These are phyloP conservation scores for Sinodicranocentrus sp. DNA, from an alignment of 2,888 invertebrate genomes.

Conservation along the genomic window DNA sequence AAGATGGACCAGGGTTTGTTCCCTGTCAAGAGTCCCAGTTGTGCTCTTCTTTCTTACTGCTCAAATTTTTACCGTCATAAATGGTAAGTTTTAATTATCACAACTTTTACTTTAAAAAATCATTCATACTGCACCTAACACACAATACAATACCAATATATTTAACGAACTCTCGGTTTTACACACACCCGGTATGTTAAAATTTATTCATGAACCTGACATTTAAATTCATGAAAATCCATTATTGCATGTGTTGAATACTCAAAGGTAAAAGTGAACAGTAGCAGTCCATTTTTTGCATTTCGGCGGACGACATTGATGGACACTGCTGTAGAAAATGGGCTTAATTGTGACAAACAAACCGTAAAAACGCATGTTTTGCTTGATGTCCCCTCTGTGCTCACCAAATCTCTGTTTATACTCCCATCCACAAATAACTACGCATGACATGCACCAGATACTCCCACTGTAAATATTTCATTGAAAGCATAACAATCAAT, in stretches of 20 bases:
- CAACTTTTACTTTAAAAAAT: too few species aligned
- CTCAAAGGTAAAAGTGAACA: constrained; percentile 15
- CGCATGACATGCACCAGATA: constrained; percentile 63
- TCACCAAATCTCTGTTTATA: too few species aligned
- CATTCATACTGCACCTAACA: too few species aligned
- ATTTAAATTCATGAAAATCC: constrained; percentile 6
- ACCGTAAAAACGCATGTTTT: constrained; percentile 56
- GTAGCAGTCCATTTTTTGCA: neutral
- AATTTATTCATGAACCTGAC: too few species aligned
- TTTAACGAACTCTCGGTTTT: too few species aligned
- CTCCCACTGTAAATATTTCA: constrained; percentile 30
- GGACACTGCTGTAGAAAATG: constrained; percentile 19
- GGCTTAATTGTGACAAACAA: constrained; percentile 41
- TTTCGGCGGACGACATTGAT: constrained; percentile 27
- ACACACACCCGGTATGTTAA: too few species aligned
- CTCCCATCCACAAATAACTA: too few species aligned
- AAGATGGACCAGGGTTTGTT: constrained; percentile 60
- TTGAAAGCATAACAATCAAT: constrained; percentile 60
- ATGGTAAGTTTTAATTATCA: constrained; percentile 73
- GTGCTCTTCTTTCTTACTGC: constrained; percentile 68
- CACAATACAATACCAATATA: too few species aligned
- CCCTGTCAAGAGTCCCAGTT: constrained; percentile 62
- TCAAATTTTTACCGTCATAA: constrained; percentile 71
- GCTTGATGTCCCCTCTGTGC: neutral
- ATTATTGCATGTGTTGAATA: too few species aligned